Base-by-base conservation (phyloP, 2,113 vertebrate species). In the Cyprinodon brontotheroides region DNA sequence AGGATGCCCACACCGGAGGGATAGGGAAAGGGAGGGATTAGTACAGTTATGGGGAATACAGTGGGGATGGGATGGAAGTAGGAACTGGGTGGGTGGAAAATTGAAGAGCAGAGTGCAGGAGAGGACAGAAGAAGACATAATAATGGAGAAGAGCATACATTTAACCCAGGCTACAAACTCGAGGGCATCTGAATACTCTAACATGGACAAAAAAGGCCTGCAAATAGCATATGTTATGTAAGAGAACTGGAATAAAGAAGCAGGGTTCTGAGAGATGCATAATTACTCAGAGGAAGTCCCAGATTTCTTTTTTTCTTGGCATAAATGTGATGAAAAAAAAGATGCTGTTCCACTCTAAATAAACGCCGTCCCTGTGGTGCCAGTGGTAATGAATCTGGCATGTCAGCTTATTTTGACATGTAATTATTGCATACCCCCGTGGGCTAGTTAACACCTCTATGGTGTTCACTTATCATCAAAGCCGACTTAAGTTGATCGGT, bases 81-180 rank as follows among this genome's bases (percentile, higher is more conserved):
- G 76, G 61, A 45, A 75, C 57, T 7, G 75, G 70, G 87, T 87
- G 90, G 84, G 86, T 68, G 84, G 78, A 72, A 81, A 82, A 85
- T 77, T 72, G 74, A 78, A 87, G 87, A 73, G 65, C 74, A 72
- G 79, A 79, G 81, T 47, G 79, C 75, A 79, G 78, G 41, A 68
- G 77, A 83, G 85, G 81, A 72, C 65, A 75, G 61, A 40, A 75
- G 77, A 79, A 76, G 86, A 77, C 74, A 71, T 70, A 67, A 75
- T 75, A 70, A 77, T 64, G 70, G 50, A 65, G 73, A 70, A 50
- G 65, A 82, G 72, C 65, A 12, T 57, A 65, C 78, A 75, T 79
- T 41, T 29, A 53, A 17, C 61, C 67, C 69, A 65, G 74, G 76
- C 86, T 76, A 69, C 71, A 75, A 80, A 77, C 43, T 13, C 50